Base-by-base conservation (phyloP, 1,140 invertebrate genomes). In the Drosophila kanapiae region DNA sequence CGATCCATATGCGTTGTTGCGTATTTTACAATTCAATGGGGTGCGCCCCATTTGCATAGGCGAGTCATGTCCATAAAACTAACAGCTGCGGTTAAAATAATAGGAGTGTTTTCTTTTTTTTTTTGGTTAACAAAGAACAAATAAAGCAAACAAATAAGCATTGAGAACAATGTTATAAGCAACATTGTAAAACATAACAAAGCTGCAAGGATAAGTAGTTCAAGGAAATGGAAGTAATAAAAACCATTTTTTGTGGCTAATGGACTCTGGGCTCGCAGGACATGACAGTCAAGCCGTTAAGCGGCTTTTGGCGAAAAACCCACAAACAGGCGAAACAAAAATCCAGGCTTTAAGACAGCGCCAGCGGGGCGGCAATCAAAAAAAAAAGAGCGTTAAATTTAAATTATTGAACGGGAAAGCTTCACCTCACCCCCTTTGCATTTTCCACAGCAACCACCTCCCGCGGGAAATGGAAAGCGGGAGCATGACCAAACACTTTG, bases 21-120 rank as follows among this genome's bases (percentile, higher is more conserved):
- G 76, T 88, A 88, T 83, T 87, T 86, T 77, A 88, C 84, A 83
- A 88, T 86, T 88, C 80, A 86, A 86, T 88, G 80, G 80, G 31
- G 62, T 68, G 29, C 62, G 38, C 11, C n/a, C 47, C 83, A 87
- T 87, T 86, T 82, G 83, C 79, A 87, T 86, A 79, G 75, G 75
- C 75, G 67, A 59, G 61, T 71, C 76, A 63, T 74, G 65, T 84
- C 61, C 79, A 78, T 64, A 70, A 35, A 47, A 40, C 37, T 4
- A 11, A 70, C 67, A 54, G 29, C 31, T n/a, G 47, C n/a, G 67
- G 62, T n/a, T 11, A 18, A 0, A 23, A 43, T 14, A 53, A 42
- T 67, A 70, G 62, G 6, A 16, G 14, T n/a, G 6, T 4, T 27
- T 29, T 29, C 11, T 9, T n/a, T 31, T 16, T 16, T 14, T 38